These are phyloP conservation scores for Dysmachus trigonus DNA, from an alignment of 2,888 invertebrate species.

Conservation along the genomic window DNA sequence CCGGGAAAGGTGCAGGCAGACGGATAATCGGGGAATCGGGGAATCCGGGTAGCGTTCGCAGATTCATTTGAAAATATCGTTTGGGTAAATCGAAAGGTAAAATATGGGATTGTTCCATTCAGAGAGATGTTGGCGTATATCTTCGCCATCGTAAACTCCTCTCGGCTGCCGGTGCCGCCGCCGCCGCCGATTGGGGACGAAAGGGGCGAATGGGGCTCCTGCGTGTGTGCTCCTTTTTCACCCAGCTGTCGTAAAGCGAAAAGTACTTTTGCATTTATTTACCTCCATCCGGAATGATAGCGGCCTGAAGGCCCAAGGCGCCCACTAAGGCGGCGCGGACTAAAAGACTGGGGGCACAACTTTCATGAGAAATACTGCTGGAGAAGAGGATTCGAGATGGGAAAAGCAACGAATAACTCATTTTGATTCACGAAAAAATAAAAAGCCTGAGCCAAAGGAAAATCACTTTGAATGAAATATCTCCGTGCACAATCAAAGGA, in stretches of 20 bases:
- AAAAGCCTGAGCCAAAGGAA: conserved; percentile 3
- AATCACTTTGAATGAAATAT: conserved; percentile 36
- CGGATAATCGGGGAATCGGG: too few relatives aligned
- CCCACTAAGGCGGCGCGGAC: neutral
- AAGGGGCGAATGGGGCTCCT: too few relatives aligned
- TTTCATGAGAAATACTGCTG: neutral
- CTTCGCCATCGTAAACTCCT: conserved; percentile 1
- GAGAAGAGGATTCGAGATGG: neutral
- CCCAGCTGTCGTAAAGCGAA: conserved; percentile 8
- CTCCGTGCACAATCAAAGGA: conserved; percentile 34
- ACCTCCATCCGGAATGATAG: neutral
- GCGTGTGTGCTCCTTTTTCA: neutral
- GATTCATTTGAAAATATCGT: conserved; percentile 33
- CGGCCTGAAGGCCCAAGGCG: neutral
- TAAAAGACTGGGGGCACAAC: neutral
- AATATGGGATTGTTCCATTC: conserved; percentile 35
- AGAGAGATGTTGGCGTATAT: neutral
- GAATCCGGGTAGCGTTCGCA: neutral
- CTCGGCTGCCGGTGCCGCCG: neutral
- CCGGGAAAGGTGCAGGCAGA: neutral
- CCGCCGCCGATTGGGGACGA: neutral
- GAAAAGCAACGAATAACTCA: conserved; percentile 9
- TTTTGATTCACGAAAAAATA: conserved; percentile 22
- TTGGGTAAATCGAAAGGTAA: conserved; percentile 38
- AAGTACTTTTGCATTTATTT: conserved; percentile 23